Evolutionary conservation across 2,113 vertebrate genomes (phyloP).

Genomic region (Corvus hawaiiensis): DNA sequence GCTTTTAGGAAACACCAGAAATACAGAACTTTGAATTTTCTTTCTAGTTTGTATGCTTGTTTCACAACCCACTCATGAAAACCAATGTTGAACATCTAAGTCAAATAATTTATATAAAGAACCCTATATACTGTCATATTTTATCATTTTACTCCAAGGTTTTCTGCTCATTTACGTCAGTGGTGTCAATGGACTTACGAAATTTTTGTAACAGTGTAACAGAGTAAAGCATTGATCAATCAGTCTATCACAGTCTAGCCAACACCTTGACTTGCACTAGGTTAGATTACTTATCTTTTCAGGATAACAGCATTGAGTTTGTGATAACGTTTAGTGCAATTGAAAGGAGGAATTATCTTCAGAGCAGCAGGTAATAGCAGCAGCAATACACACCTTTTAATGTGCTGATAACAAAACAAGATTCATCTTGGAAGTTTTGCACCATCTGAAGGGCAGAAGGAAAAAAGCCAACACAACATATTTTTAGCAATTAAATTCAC

Average conservation of each 20-base stretch:
- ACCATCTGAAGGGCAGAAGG: slow-evolving; percentile 83
- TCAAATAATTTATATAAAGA: not conserved
- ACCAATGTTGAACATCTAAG: not conserved
- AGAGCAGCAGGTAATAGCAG: not conserved
- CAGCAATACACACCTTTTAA: slow-evolving; percentile 79
- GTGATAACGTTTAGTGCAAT: not conserved
- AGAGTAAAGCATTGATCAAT: not conserved
- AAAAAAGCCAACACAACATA: not conserved
- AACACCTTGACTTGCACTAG: not conserved
- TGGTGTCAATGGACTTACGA: not conserved
- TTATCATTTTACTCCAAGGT: not conserved
- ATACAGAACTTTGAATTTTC: not conserved
- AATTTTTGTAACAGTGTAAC: not conserved
- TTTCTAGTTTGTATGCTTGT: not conserved
- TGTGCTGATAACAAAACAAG: slow-evolving; percentile 87
- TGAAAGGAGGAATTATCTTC: not conserved
- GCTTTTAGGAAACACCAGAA: not conserved
- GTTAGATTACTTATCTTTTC: slow-evolving; percentile 10
- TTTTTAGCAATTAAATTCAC: not conserved
- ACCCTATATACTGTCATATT: not conserved
- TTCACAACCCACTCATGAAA: not conserved
- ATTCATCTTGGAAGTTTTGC: slow-evolving; percentile 90
- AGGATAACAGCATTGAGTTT: not conserved
- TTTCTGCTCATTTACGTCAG: not conserved
- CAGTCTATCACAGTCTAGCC: not conserved